Base-by-base conservation (phyloP, 2,888 invertebrate genomes). In the Mimachlamys varia region DNA sequence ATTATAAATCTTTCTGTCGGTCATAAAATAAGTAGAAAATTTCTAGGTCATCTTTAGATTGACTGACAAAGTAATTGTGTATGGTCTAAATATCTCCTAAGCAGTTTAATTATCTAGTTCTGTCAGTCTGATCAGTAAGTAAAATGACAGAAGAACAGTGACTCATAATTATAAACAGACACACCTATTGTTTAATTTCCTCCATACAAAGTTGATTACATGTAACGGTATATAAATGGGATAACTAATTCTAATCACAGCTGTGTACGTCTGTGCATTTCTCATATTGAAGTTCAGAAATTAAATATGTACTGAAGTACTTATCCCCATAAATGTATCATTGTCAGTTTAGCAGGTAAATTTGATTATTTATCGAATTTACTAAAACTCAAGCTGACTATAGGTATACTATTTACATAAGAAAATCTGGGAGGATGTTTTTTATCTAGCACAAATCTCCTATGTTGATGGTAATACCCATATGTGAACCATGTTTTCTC, bases 181-280 rank as follows among this genome's bases (percentile, higher is more conserved):
- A 76, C 76, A 76, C 76, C 76, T 76, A 22, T 58, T 33, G 15
- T 33, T 76, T 12, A 22, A 33, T 76, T 76, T 4, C n/a, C 58
- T 22, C 12, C 1, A 62, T 62, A 62, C 5, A 76, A 0, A 76
- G 76, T 27, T 33, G 12, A 27, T 76, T 2, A 33, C 76, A 76
- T 33, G 33, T 7, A n/a, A n/a, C n/a, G n/a, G n/a, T n/a, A 10
- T 76, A 27, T 27, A 33, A 22, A 27, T 58, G 58, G n/a, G 19
- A 22, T 58, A n/a, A 58, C 76, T 33, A 2, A 76, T 76, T 12
- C 27, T 33, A 33, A 76, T 76, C 76, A 76, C 76, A 76, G 27
- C 22, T 76, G 76, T 33, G 33, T 76, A 27, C 76, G 33, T 76
- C 76, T 76, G 76, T 76, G 33, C 76, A 76, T 76, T 76, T 76